Evolutionary conservation across 1,140 invertebrate genomes (phyloP), one percentile per base, ranked within the genome.

Genomic region (Coboldia fuscipes): DNA sequence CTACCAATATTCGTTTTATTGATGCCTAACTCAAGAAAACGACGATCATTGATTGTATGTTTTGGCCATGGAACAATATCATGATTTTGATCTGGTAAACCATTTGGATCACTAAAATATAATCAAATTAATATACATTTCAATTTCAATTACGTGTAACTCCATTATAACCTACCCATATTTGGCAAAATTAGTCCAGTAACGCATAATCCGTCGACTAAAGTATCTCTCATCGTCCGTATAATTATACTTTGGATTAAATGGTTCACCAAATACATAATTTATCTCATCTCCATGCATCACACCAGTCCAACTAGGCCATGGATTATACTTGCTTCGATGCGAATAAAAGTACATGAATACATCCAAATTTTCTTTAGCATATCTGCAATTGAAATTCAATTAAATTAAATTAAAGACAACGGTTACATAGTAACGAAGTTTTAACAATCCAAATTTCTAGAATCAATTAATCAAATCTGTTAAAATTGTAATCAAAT

Each of bases 261-360:
- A 61, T 0, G 88, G 85, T 47, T 92, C 82, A 14, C 92, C 89
- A 55, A 94, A 94, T 14, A 93, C 68, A 55, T 88, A 97, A 47
- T 72, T 82, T 39, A 97, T 93, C 57, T 97, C 92, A 55, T 96
- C 89, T 1, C 75, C 92, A 54, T 97, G 92, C 66, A 96, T 75
- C 0, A 88, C 85, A 6, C 90, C 92, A 39, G 89, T 88, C 90
- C 92, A 97, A 31, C 71, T 70, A 1, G 89, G 90, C 90, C 90
- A 97, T 1, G 77, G 79, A 51, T 82, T 86, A 35, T 70, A 66
- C 40, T 68, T 59, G 15, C 79, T 86, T 39, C 88, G 70, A 48
- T 96, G 86, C 38, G 76, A 84, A 55, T 84, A 97, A 48, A 88
- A 85, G 56, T 97, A 97, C 66, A 88, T 89, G 58, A 86, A 97